Evolutionary conservation across 2,888 invertebrate species (phyloP).

Genomic region (Hybos culiciformis): DNA sequence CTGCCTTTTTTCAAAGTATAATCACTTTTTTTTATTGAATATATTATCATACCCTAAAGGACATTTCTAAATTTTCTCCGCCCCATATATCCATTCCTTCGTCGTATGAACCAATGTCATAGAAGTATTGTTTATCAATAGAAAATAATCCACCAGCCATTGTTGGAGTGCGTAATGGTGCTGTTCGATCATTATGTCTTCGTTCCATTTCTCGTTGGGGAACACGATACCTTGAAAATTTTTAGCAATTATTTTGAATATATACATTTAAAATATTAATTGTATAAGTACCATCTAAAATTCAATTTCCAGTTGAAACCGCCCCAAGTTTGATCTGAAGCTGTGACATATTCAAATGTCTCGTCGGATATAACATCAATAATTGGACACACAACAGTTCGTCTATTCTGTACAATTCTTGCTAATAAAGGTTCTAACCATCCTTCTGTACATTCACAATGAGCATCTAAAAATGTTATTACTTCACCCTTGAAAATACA

Average conservation of each 20-base stretch:
- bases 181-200: constrained; percentile 81
- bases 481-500: constrained; percentile 28
- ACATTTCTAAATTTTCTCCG: constrained; percentile 40
- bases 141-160: constrained; percentile 97
- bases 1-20: no score
- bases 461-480: constrained; percentile 37
- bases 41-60: constrained; percentile 40
- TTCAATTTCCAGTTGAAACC: constrained; percentile 99
- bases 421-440: constrained; percentile 93
- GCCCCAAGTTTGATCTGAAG: constrained; percentile 99
- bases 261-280: constrained; percentile 1
- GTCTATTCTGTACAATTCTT: constrained; percentile 82
- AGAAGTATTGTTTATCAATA: constrained; percentile 92
- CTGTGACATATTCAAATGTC: constrained; percentile 96
- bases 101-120: constrained; percentile 95
- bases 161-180: constrained; percentile 87
- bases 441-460: constrained; percentile 62
- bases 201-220: constrained; percentile 94
- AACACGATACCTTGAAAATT: constrained; percentile 70
- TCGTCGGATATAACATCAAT: constrained; percentile 99
- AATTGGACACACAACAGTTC: constrained; percentile 92
- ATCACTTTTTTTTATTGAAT: no score
- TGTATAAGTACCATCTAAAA: constrained; percentile 73
- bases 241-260: neutral
- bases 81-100: constrained; percentile 99